These are phyloP conservation scores for Aphrocallistes beatrix DNA, from an alignment of 37 sponge, comb jelly and placozoan genomes.

Conservation along the genomic window DNA sequence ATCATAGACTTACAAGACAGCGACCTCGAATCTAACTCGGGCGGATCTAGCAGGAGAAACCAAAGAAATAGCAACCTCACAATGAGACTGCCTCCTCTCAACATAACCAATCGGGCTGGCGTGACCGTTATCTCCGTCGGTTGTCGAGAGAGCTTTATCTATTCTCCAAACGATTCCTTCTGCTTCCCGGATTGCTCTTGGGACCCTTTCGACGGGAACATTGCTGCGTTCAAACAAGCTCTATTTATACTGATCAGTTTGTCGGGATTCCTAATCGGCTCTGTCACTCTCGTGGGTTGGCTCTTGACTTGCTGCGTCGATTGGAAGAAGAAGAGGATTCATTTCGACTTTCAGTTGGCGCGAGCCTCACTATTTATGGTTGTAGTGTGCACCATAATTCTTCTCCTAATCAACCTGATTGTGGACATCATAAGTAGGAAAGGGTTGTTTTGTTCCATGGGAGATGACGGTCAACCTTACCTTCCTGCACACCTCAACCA, in stretches of 20 bases:
- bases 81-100: background rate
- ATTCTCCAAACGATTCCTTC: background rate
- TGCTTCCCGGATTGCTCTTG: background rate
- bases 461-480: background rate
- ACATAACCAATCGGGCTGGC: background rate
- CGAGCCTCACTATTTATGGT: background rate
- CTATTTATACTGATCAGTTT: background rate
- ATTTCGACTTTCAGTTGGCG: background rate
- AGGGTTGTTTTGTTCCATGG: background rate
- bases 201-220: background rate
- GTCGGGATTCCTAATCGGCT: background rate
- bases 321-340: slow-evolving; percentile 5
- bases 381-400: background rate
- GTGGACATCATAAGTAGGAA: background rate
- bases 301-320: background rate
- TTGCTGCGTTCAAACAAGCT: background rate
- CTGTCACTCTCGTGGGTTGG: background rate
- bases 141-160: background rate
- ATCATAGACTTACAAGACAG: background rate
- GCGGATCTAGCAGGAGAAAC: background rate
- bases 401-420: background rate
- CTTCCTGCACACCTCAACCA: background rate
- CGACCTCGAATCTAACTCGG: background rate
- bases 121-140: background rate
- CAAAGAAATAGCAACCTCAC: background rate